Evolutionary conservation across 2,888 invertebrate species (phyloP), one percentile per base, ranked within the genome.

Genomic region (Hetaerina titia): DNA sequence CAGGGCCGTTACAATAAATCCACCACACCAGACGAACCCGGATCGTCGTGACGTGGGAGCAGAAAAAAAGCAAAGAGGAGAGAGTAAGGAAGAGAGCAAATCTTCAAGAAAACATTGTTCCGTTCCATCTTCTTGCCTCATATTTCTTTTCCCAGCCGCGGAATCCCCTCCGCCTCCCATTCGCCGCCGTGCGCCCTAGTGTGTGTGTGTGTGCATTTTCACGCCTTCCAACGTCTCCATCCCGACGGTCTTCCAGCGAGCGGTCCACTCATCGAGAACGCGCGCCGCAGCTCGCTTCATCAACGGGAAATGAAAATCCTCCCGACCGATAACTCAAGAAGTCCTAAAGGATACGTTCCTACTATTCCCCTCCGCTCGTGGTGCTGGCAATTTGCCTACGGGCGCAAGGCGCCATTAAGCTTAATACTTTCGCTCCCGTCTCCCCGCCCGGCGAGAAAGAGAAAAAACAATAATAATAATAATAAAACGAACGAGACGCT

Each of bases 1-100:
- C 69, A 69, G 69, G n/a, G 69, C 69, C 69, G 69, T 69, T 69
- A 69, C 69, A 69, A 69, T 69, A 69, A 69, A 69, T 69, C n/a
- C 69, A 22, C 69, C 69, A n/a, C 69, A 69, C n/a, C 69, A 22
- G 69, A 69, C 69, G n/a, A n/a, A 22, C 7, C 25, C 13, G 69
- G 19, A 22, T 7, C 19, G 22, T 17, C 15, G 81, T 31, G 25
- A 13, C 13, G 13, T 31, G 9, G 25, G 25, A 74, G 31, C 25
- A 81, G 22, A 69, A 31, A 15, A 81, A 81, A 11, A 69, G 69
- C n/a, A 13, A 11, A 69, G 17, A 69, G 69, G 69, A 22, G 17
- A 69, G 22, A 22, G 69, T 0, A 19, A 69, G 69, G 69, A 63
- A 81, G 31, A 8, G 45, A 31, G 31, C 31, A 31, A 15, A 31